Evolutionary conservation across 2,113 vertebrate species (phyloP), one percentile per base, ranked within the genome.

Genomic region (Pipra filicauda): DNA sequence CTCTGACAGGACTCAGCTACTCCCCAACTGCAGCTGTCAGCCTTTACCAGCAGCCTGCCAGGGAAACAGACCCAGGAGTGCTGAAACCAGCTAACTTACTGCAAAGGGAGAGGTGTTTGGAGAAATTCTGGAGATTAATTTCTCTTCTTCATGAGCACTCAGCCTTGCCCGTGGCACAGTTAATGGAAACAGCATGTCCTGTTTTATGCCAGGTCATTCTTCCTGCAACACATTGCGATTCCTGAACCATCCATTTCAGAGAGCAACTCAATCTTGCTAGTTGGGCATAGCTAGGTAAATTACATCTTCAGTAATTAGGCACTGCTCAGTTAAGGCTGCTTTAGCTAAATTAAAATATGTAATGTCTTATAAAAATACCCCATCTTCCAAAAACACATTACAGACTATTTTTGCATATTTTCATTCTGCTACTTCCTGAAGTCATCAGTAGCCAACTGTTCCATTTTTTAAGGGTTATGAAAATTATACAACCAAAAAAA

Each of bases 211-310:
- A 59, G 70, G 51, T 55, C 55, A 71, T 78, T 84, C 83, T 24
- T 78, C 35, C 44, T 51, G 49, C 0, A 1, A 39, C 16, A 30
- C 2, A 0, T 33, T 22, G 2, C 0, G 6, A 39, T 43, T 75
- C 58, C 82, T 43, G 59, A 73, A 70, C 51, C 54, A 62, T 30
- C 18, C 33, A 28, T 35, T 61, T 46, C 81, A 85, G 62, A 72
- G 12, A 67, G 31, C 43, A 22, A 14, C 49, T 77, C 17, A n/a
- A 12, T 51, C 43, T 27, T 9, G 5, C 76, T 59, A 44, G 39
- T 64, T 44, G 52, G 48, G 28, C 3, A 3, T 2, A 39, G 64
- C 19, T 9, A 57, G 28, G 54, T 24, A 65, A 75, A 84, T 1
- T 2, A 16, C 18, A 28, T 11, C 79, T 49, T 69, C 31, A 64